A percentile compares a stretch with the other conserved stretches of the same genome.
Conservation (phyloP, 2,113 vertebrate genomes). For the Rhabdornis inornatus region DNA sequence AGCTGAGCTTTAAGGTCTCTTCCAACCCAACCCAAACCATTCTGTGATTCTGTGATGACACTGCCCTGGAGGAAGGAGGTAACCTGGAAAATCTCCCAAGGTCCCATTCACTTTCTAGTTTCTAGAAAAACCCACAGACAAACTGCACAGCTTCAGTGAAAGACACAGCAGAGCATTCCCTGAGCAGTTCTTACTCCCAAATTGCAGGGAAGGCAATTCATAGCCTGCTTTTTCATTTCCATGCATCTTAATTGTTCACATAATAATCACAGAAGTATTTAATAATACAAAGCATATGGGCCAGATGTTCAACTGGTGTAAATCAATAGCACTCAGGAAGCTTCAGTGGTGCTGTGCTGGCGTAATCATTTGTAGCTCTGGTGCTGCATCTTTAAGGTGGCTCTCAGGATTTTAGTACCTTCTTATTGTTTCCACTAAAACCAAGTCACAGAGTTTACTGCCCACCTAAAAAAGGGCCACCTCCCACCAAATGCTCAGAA, state of each 20-base stretch:
- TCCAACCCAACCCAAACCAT: background rate
- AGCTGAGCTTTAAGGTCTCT: background rate
- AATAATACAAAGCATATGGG: conserved; percentile 61
- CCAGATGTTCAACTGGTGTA: conserved; percentile 60
- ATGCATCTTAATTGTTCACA: conserved; percentile 61
- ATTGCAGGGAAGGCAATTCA: conserved; percentile 13
- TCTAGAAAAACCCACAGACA: background rate
- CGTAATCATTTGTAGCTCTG: background rate
- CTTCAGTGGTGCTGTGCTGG: conserved; percentile 1
- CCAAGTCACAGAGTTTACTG: background rate
- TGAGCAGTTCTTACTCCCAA: background rate
- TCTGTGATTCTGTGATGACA: background rate
- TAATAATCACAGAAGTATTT: conserved; percentile 56
- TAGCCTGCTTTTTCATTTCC: conserved; percentile 41
- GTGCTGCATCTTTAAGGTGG: conserved; percentile 17
- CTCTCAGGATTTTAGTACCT: conserved; percentile 25
- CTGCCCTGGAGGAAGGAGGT: background rate
- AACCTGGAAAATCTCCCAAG: background rate
- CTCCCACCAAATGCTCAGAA: background rate
- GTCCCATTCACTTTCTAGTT: background rate
- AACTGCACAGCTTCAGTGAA: background rate
- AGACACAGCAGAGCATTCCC: background rate
- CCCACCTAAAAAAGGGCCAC: background rate
- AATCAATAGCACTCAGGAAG: conserved; percentile 22
- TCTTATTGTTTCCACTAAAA: conserved; percentile 21